phyloP scores from a whole-genome alignment of 2,797 vertebrate genomes.

The Anas flavirostris region DNA sequence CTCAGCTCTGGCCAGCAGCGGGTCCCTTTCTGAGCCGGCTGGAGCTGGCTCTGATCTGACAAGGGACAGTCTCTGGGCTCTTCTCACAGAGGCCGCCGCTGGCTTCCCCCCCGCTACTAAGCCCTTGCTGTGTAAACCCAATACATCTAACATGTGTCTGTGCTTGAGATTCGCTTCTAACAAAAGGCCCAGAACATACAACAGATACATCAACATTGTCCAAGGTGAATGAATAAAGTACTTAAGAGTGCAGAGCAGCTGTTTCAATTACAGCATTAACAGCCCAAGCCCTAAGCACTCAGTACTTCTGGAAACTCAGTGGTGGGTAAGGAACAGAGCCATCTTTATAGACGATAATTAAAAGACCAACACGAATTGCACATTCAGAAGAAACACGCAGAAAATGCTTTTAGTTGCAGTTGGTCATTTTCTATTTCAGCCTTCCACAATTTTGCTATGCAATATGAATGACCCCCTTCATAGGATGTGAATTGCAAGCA shows the following conservation, averaged over 20 bases:
- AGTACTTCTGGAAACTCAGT: constrained; percentile 22
- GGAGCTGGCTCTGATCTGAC: too few species aligned
- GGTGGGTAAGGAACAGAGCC: constrained; percentile 2
- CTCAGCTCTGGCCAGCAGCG: too few species aligned
- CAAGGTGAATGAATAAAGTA: constrained; percentile 34
- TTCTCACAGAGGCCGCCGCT: too few species aligned
- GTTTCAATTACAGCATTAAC: constrained; percentile 49
- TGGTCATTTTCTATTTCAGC: constrained; percentile 40
- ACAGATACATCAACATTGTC: constrained; percentile 7
- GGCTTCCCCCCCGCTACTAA: too few species aligned
- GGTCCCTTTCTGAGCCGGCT: too few species aligned
- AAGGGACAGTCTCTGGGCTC: too few species aligned
- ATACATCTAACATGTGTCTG: background rate
- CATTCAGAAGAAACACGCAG: constrained; percentile 36
- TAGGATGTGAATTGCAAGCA: background rate
- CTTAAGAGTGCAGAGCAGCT: background rate
- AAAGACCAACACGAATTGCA: constrained; percentile 27
- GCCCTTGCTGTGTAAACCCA: too few species aligned
- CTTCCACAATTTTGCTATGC: constrained; percentile 33
- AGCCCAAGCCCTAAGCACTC: background rate
- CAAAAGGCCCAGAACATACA: background rate
- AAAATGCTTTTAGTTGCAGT: constrained; percentile 13
- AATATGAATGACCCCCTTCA: constrained; percentile 29
- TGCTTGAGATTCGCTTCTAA: constrained; percentile 1
- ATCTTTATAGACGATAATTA: constrained; percentile 25